phyloP scores from a whole-genome alignment of 2,113 vertebrate genomes.

The Otis tarda region DNA sequence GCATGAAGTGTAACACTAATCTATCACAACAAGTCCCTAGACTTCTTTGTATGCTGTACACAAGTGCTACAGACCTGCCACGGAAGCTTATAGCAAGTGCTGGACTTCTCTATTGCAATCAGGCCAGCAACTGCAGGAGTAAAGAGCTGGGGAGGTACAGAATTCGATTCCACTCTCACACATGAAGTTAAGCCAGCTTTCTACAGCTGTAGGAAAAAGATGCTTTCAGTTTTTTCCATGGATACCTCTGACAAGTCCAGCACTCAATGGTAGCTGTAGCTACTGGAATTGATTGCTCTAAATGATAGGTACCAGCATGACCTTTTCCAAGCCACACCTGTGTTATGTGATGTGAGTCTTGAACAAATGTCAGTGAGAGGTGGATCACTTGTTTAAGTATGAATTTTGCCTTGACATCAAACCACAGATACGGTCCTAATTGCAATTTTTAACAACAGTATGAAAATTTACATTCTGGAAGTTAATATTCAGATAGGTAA shows the following conservation, averaged over 20 bases:
- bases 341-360: not conserved
- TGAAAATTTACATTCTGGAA: not conserved
- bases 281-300: not conserved
- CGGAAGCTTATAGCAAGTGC: not conserved
- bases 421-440: not conserved
- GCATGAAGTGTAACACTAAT: not conserved
- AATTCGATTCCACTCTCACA: not conserved
- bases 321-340: not conserved
- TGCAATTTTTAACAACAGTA: not conserved
- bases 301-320: not conserved
- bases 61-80: not conserved
- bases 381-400: not conserved
- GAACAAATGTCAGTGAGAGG: not conserved
- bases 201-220: not conserved
- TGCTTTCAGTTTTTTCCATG: not conserved
- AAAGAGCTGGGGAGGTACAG: not conserved
- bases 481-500: not conserved
- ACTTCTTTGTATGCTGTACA: not conserved
- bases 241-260: not conserved
- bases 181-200: not conserved
- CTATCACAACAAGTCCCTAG: not conserved
- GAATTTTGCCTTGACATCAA: not conserved
- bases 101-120: not conserved
- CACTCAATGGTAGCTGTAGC: not conserved
- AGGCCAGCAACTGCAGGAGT: not conserved